These are phyloP conservation scores for Megalonaias nervosa DNA, from an alignment of 1,140 invertebrate genomes.

Conservation along the genomic window DNA sequence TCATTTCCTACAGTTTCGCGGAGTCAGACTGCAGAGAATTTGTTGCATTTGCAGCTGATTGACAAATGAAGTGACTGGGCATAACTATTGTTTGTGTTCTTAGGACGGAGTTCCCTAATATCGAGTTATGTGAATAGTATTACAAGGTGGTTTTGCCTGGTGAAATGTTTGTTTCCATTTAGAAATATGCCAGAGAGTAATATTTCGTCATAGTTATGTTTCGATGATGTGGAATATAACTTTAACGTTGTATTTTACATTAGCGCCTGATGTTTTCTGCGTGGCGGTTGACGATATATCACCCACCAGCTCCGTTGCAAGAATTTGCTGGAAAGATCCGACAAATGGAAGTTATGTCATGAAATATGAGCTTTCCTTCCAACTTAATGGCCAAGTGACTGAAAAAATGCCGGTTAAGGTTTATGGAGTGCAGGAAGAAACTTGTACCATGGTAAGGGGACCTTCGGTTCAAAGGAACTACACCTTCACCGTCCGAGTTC, in stretches of 20 bases:
- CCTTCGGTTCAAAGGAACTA: conserved; percentile 26
- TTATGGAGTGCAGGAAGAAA: conserved; percentile 33
- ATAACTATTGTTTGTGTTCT: no score
- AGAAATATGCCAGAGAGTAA: no score
- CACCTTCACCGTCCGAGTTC: conserved; percentile 25
- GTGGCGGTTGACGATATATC: conserved; percentile 19
- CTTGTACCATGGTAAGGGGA: conserved; percentile 26
- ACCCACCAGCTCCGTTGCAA: background rate
- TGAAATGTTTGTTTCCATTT: no score
- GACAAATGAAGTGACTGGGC: no score
- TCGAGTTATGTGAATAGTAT: no score
- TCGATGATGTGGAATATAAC: conserved; percentile 35
- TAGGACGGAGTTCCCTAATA: no score
- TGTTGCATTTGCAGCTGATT: no score
- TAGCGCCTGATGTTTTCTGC: conserved; percentile 38
- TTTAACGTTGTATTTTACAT: conserved; percentile 29
- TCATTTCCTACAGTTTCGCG: no score
- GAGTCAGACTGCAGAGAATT: no score
- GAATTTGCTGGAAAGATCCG: conserved; percentile 36
- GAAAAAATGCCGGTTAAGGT: conserved; percentile 13
- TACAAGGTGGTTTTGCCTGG: no score
- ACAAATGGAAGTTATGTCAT: conserved; percentile 43
- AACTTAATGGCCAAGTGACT: conserved; percentile 25
- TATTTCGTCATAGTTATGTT: no score
- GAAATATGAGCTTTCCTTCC: conserved; percentile 33